Conservation (phyloP, 2,888 invertebrate genomes). For the Drosophila formosana region DNA sequence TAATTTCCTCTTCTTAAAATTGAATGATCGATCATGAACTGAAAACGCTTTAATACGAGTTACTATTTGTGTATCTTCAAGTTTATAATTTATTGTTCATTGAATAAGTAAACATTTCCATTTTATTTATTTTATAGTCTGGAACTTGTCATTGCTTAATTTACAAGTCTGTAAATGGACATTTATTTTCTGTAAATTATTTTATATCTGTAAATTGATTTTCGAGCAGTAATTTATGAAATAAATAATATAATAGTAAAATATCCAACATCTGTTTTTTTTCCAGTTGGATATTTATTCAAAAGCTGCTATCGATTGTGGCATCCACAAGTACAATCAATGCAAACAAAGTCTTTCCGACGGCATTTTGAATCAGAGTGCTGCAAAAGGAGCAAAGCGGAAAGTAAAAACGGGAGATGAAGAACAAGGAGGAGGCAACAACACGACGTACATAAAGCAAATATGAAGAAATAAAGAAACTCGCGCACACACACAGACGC, state of each 20-base stretch:
- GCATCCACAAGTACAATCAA: neutral
- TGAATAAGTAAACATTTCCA: no score
- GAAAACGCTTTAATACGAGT: neutral
- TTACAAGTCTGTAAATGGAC: no score
- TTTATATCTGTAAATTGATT: no score
- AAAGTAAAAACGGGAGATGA: conserved; percentile 31
- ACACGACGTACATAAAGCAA: conserved; percentile 46
- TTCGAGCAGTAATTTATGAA: no score
- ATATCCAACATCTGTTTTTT: no score
- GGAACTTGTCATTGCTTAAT: no score
- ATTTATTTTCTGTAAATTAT: no score
- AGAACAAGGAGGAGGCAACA: conserved; percentile 12
- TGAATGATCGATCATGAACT: conserved; percentile 9
- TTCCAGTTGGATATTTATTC: no score
- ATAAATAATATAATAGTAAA: no score
- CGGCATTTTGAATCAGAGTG: conserved; percentile 44
- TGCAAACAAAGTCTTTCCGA: conserved; percentile 27
- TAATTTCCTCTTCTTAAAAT: conserved; percentile 2
- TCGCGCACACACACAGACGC: neutral
- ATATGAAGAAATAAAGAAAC: conserved; percentile 71
- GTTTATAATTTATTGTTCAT: neutral
- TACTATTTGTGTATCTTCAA: neutral
- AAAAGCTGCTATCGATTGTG: neutral
- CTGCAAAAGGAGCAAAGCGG: conserved; percentile 59
- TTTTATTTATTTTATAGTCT: no score